Base-by-base conservation (phyloP, 2,113 vertebrate genomes). In the Cyanoderma ruficeps region DNA sequence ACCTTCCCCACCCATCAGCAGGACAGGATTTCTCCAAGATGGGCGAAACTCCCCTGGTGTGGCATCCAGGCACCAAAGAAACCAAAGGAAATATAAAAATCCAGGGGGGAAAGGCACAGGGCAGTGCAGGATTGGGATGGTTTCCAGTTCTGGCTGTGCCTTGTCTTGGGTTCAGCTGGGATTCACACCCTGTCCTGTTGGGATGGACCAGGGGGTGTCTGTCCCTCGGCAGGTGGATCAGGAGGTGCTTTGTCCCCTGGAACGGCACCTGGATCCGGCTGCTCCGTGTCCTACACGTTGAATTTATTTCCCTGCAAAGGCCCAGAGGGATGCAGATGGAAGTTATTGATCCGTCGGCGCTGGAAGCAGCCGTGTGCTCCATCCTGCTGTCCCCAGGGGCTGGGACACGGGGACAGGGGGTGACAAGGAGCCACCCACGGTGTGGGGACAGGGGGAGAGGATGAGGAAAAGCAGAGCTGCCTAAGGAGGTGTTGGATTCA, bases 101-200 rank as follows among this genome's bases (percentile, higher is more conserved):
- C 13, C 18, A 8, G 52, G 13, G 28, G 7, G 15, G 22, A 33
- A 59, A 39, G 23, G 7, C 47, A 13, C 49, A 44, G 44, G 53
- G 27, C 21, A 2, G 2, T 1, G 37, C 24, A 47, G 67, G 41
- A 28, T 13, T 0, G 0, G 28, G 31, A 8, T 72, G 39, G 17
- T 2, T 64, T 53, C 46, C 46, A 78, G 42, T 15, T 57, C 70
- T 52, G 57, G 63, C 15, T 2, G 4, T 9, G 23, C 8, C 6
- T 13, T 3, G 2, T 5, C 68, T 20, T 25, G 80, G 56, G 49
- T 61, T 23, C 0, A 0, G 13, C 44, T 39, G 33, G 53, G 64
- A 52, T 49, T 39, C 0, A 0, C 4, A 1, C 37, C 65, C 42
- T 0, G 10, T 21, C n/a, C 14, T 7, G 18, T 7, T 6, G 69